Evolutionary conservation across 2,888 invertebrate species (phyloP).

Genomic region (Dasypogon diadema): DNA sequence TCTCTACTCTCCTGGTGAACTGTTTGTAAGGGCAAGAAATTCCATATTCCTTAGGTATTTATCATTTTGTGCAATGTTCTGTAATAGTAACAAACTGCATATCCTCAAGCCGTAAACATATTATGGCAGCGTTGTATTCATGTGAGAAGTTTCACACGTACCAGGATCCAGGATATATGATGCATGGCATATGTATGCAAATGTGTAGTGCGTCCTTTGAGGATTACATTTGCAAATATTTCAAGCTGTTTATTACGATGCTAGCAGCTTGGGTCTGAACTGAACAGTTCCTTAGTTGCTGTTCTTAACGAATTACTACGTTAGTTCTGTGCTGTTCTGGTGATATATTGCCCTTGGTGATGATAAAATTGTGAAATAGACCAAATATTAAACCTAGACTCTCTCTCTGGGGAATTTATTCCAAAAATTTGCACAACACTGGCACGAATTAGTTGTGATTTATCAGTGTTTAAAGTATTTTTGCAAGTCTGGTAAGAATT

Average conservation of each 20-base stretch:
- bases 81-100: conserved; percentile 39
- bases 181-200: conserved; percentile 13
- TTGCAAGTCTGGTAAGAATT: too few relatives aligned
- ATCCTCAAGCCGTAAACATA: conserved; percentile 24
- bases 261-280: background rate
- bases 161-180: background rate
- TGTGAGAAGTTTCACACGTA: conserved; percentile 28
- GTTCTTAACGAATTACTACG: background rate
- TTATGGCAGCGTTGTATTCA: conserved; percentile 2
- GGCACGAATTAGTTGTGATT: too few relatives aligned
- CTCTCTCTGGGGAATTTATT: too few relatives aligned
- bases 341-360: background rate
- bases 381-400: background rate
- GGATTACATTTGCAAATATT: conserved; percentile 40
- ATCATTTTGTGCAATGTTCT: conserved; percentile 31
- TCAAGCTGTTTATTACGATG: conserved; percentile 27
- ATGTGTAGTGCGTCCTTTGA: conserved; percentile 23
- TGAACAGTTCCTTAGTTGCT: background rate
- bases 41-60: conserved; percentile 30
- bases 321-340: background rate
- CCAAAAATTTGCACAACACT: too few relatives aligned
- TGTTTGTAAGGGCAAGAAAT: conserved; percentile 1
- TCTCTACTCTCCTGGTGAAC: background rate
- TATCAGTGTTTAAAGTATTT: too few relatives aligned
- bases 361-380: background rate